Evolutionary conservation across 2,888 invertebrate species (phyloP).

Genomic region (Pardosa pseudoannulata): DNA sequence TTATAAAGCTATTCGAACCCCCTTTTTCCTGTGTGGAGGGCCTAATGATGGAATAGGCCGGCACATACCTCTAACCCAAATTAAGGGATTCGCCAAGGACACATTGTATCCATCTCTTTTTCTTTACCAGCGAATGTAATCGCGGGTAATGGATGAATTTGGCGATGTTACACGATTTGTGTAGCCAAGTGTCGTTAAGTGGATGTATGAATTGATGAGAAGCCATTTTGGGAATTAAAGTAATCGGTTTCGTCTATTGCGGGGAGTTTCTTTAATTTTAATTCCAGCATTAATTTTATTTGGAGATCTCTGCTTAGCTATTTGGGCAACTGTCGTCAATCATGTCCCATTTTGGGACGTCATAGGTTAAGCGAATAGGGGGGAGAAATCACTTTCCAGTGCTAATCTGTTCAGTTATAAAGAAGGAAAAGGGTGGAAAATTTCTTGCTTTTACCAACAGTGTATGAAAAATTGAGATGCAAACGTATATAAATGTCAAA

Average conservation of each 20-base stretch:
- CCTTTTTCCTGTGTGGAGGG: background rate
- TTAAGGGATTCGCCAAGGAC: slow-evolving; percentile 14
- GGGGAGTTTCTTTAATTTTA: slow-evolving; percentile 10
- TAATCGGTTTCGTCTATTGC: background rate
- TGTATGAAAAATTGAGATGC: no score
- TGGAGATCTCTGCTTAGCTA: background rate
- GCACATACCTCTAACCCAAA: background rate
- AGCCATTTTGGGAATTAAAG: slow-evolving; percentile 5
- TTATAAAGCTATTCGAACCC: slow-evolving; percentile 27
- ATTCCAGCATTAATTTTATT: slow-evolving; percentile 1
- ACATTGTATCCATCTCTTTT: background rate
- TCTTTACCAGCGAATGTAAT: background rate
- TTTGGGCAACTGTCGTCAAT: background rate
- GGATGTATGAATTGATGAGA: slow-evolving; percentile 19
- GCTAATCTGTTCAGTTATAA: no score
- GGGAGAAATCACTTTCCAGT: no score
- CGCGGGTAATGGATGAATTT: slow-evolving; percentile 15
- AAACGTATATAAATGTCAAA: no score
- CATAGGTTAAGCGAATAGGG: background rate
- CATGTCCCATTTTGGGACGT: background rate
- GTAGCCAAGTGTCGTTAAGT: slow-evolving; percentile 15
- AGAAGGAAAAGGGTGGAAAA: no score
- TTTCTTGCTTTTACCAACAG: no score
- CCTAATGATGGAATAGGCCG: background rate
- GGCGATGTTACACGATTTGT: slow-evolving; percentile 1